Evolutionary conservation across 2,113 vertebrate genomes (phyloP), one percentile per base, ranked within the genome.

Genomic region (Tachysurus vachellii): DNA sequence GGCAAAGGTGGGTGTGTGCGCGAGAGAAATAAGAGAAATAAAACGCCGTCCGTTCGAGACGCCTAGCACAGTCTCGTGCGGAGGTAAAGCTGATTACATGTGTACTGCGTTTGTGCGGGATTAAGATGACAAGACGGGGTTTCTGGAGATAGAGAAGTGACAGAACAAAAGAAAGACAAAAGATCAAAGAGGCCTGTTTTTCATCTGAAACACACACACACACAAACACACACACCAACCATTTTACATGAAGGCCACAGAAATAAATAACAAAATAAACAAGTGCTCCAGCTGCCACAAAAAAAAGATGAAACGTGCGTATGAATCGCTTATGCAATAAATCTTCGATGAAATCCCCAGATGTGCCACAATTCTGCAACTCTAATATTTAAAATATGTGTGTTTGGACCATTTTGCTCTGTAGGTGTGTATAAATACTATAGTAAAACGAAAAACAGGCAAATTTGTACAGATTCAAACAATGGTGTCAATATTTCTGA

Each of bases 181-280:
- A 85, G 77, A 86, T 86, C 79, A 88, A 88, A 89, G 84, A 23
- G 21, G 68, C 8, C 77, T 87, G 88, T 14, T 87, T 66, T 85
- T 76, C 50, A 79, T 87, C 73, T 84, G 13, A 88, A 77, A 73
- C 50, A 76, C 85, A 82, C 76, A 85, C 79, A 83, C 85, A 57
- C 36, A 36, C 36, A 28, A 26, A 66, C 64, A 42, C 31, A 3
- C 70, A 76, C 23, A 50, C 56, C 19, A 59, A 62, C 71, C 84
- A 56, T 86, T 83, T 83, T 68, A 84, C 64, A 87, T 85, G 31
- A 47, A 17, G 73, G 64, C 59, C 80, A 53, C 13, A 54, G 75
- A 88, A 47, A 88, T 88, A 88, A 90, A 88, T 82, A 84, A 70
- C 23, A 83, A 82, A 83, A 90, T 80, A 86, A 80, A 90, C 86